A percentile compares a stretch with the other conserved stretches of the same genome.
Evolutionary conservation across 2,888 invertebrate species (phyloP).

Genomic region (Xylocampa areola): DNA sequence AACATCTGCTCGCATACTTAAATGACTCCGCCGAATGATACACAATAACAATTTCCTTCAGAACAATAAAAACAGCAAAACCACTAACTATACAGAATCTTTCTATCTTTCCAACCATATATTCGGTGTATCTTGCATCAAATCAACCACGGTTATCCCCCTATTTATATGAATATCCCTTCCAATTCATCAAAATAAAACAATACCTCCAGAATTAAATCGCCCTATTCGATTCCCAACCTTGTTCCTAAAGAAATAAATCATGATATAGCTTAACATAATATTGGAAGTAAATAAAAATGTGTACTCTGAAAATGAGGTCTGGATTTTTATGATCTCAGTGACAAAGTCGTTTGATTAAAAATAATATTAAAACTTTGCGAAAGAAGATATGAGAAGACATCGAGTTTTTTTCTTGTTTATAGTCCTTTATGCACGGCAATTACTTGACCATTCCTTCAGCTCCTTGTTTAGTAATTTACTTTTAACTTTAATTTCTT

Average conservation of each 20-base stretch:
- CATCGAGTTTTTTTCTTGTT: constrained; percentile 22
- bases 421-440: constrained; percentile 19
- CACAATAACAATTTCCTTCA: constrained; percentile 16
- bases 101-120: constrained; percentile 67
- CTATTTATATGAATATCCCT: constrained; percentile 63
- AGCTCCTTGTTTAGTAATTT: constrained; percentile 15
- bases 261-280: constrained; percentile 21
- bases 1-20: constrained; percentile 10
- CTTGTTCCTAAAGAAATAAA: constrained; percentile 34
- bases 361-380: constrained; percentile 54
- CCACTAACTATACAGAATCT: constrained; percentile 30
- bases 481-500: constrained; percentile 14
- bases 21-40: constrained; percentile 4
- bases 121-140: constrained; percentile 72
- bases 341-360: constrained; percentile 57
- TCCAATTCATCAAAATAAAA: constrained; percentile 68
- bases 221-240: constrained; percentile 33
- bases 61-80: constrained; percentile 30
- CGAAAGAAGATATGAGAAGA: constrained; percentile 27
- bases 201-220: constrained; percentile 52
- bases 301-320: constrained; percentile 54
- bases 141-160: constrained; percentile 64
- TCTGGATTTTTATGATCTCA: constrained; percentile 53
- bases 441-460: constrained; percentile 18
- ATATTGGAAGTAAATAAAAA: constrained; percentile 52